Conservation (phyloP, 2,113 vertebrate species). For the Prionailurus viverrinus region DNA sequence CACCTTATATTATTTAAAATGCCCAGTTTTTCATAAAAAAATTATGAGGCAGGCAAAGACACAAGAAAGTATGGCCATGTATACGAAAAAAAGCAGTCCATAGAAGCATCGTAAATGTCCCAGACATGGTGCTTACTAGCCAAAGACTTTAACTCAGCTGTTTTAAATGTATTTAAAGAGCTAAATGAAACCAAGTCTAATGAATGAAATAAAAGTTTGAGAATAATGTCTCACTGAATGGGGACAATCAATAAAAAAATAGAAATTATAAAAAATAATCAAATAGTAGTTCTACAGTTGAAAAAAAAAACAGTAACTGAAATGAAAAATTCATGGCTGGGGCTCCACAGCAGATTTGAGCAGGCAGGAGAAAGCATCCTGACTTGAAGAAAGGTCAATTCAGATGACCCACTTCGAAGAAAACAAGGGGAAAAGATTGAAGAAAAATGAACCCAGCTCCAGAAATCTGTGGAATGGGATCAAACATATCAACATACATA, state of each 20-base stretch:
- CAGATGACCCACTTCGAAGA: background rate
- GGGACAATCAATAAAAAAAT: background rate
- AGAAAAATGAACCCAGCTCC: background rate
- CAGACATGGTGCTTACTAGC: background rate
- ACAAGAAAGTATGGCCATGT: background rate
- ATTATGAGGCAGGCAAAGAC: background rate
- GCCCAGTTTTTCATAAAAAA: background rate
- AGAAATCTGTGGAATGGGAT: background rate
- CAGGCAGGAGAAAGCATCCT: background rate
- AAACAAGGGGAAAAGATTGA: background rate
- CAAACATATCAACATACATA: background rate
- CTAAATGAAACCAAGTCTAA: background rate
- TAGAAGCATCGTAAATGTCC: background rate
- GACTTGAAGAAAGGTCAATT: background rate
- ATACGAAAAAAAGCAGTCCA: background rate
- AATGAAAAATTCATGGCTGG: background rate
- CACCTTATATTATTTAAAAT: background rate
- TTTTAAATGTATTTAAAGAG: background rate
- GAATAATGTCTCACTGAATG: background rate
- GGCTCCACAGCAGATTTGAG: background rate
- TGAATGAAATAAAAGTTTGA: background rate
- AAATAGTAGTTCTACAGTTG: background rate
- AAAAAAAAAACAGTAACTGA: background rate
- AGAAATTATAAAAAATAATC: background rate
- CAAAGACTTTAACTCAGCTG: background rate